phyloP scores from a whole-genome alignment of 92 coral and sea anemone genomes.

The Micromussa lordhowensis region DNA sequence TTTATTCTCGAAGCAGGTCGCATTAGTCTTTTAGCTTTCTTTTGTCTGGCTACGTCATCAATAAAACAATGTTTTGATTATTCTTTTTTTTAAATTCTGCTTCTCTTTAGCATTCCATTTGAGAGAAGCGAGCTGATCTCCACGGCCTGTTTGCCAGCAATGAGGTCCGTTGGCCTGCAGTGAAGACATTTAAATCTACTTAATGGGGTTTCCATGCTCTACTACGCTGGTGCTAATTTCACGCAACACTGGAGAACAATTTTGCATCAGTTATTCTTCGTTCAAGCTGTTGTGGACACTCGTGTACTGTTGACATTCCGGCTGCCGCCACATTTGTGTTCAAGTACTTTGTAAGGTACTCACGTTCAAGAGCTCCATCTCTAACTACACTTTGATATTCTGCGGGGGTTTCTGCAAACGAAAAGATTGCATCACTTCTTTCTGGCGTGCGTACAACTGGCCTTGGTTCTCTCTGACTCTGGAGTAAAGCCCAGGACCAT shows the following conservation, averaged over 20 bases:
- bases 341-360: neutral
- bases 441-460: neutral
- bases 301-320: neutral
- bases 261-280: neutral
- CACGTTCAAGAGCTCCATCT: neutral
- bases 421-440: neutral
- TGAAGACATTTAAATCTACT: neutral
- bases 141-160: neutral
- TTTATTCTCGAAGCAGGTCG: neutral
- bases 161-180: neutral
- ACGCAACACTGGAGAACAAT: too few species aligned
- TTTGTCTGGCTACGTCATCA: neutral
- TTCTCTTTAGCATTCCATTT: neutral
- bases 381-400: neutral
- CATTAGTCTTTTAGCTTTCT: neutral
- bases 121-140: neutral
- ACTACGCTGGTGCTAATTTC: neutral
- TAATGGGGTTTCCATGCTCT: neutral
- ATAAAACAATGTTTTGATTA: neutral
- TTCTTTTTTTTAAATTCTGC: neutral
- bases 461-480: neutral
- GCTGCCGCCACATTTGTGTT: neutral
- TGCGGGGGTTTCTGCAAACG: neutral
- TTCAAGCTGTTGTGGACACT: neutral
- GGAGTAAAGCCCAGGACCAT: neutral